Conservation (phyloP, 2,113 vertebrate species). For the Orthochromis indermauri region DNA sequence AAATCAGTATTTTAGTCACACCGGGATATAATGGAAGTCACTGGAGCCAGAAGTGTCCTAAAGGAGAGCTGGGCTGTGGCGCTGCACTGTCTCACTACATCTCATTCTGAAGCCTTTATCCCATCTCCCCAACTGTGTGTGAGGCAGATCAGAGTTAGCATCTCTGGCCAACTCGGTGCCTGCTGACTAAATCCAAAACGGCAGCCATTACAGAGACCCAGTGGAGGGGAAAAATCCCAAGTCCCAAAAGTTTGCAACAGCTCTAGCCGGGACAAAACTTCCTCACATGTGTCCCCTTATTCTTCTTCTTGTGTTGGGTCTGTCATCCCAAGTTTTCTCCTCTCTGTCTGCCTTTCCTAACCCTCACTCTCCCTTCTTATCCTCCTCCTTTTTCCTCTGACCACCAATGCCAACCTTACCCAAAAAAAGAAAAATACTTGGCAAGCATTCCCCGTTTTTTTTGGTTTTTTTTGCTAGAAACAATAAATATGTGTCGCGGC, state of each 20-base stretch:
- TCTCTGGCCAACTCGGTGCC: constrained; percentile 28
- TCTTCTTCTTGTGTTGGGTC: background rate
- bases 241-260: constrained; percentile 53
- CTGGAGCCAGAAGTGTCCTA: background rate
- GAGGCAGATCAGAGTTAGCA: constrained; percentile 57
- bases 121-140: constrained; percentile 11
- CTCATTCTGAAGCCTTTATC: constrained; percentile 7
- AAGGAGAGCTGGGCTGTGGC: background rate
- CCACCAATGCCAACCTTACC: background rate
- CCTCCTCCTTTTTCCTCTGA: background rate
- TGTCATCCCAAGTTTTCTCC: constrained; percentile 21
- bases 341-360: background rate
- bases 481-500: background rate
- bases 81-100: background rate
- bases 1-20: constrained; percentile 17
- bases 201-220: constrained; percentile 54
- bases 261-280: constrained; percentile 23
- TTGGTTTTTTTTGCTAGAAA: background rate
- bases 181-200: constrained; percentile 60
- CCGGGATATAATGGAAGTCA: background rate
- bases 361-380: background rate
- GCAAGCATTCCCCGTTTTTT: background rate
- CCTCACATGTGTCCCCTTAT: background rate
- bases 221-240: constrained; percentile 46
- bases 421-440: background rate